A percentile compares a stretch with the other conserved stretches of the same genome.
phyloP scores from a whole-genome alignment of 2,797 vertebrate genomes.

The Podarcis siculus region DNA sequence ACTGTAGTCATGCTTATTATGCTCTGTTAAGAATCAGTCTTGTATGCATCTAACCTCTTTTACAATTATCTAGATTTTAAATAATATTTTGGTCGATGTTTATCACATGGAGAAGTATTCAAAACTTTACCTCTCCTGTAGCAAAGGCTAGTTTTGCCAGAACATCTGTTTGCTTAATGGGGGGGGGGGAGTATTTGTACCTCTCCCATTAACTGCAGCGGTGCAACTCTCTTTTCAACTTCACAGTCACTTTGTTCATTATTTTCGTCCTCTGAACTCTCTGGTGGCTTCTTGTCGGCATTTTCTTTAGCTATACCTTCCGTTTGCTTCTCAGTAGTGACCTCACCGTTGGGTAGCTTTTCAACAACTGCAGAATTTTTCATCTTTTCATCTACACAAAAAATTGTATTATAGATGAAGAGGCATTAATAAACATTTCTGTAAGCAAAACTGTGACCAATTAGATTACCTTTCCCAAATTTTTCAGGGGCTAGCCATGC shows the following conservation, averaged over 20 bases:
- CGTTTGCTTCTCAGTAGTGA: slow-evolving; percentile 24
- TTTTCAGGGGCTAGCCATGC: no score
- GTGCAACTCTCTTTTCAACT: slow-evolving; percentile 50
- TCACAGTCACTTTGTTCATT: slow-evolving; percentile 33
- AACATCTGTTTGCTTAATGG: neutral
- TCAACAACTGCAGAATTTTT: slow-evolving; percentile 43
- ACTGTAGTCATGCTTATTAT: neutral
- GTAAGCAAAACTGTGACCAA: neutral
- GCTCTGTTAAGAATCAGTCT: neutral
- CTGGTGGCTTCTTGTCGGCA: slow-evolving; percentile 32
- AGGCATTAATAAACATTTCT: neutral
- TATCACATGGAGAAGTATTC: neutral
- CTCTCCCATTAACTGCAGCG: slow-evolving; percentile 74
- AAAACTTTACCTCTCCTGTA: neutral
- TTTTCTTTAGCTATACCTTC: slow-evolving; percentile 20
- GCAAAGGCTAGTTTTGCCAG: neutral
- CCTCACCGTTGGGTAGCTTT: slow-evolving; percentile 38
- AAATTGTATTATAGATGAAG: neutral
- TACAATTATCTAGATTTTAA: neutral
- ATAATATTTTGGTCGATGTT: neutral
- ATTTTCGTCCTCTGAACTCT: slow-evolving; percentile 50
- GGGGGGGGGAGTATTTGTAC: slow-evolving; percentile 47
- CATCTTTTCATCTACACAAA: slow-evolving; percentile 47
- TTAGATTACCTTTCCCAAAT: neutral
- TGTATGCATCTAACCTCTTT: neutral